phyloP scores from a whole-genome alignment of 2,797 vertebrate genomes.

The Tapirus indicus region DNA sequence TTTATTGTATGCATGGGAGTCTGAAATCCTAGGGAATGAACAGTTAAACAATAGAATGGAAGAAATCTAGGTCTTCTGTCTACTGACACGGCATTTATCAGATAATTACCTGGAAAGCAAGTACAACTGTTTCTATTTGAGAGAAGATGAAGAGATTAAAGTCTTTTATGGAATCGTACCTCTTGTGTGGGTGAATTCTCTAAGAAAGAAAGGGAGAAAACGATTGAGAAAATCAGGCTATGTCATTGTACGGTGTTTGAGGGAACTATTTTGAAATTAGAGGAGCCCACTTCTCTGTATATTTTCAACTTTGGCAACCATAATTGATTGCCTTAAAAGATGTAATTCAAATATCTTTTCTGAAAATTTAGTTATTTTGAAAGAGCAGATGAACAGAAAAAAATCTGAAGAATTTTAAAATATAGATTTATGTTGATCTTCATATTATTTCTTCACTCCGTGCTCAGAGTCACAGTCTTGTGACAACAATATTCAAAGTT shows the following conservation, averaged over 20 bases:
- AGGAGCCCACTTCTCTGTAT: background rate
- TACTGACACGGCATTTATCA: background rate
- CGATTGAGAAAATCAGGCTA: background rate
- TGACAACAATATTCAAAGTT: background rate
- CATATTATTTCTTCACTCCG: background rate
- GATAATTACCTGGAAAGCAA: background rate
- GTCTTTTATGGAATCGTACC: background rate
- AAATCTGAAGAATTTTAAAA: too few species aligned
- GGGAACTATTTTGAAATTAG: background rate
- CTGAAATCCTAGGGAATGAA: background rate
- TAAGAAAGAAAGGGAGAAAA: background rate
- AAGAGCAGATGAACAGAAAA: background rate
- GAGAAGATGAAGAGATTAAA: background rate
- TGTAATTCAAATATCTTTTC: background rate
- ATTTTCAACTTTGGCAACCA: background rate
- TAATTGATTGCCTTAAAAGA: background rate
- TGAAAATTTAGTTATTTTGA: background rate
- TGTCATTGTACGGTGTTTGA: background rate
- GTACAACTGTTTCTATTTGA: background rate
- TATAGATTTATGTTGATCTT: background rate
- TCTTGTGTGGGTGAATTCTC: background rate
- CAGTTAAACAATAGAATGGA: background rate
- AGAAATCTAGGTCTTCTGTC: background rate
- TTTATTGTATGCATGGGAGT: background rate
- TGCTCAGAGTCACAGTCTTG: background rate